phyloP scores from a whole-genome alignment of 1,140 invertebrate genomes.

The Patella vulgata region DNA sequence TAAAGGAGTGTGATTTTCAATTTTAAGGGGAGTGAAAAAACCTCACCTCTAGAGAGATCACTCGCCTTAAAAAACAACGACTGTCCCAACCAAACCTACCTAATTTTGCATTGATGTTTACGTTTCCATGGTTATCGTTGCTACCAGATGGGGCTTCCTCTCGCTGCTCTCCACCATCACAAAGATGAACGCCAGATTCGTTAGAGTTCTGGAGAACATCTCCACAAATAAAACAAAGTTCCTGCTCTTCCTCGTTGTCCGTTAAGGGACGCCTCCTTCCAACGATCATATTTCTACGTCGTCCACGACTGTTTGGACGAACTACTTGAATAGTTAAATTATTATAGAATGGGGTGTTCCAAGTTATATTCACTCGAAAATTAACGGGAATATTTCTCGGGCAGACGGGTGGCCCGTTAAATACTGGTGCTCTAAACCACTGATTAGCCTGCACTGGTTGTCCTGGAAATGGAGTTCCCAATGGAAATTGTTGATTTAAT shows the following conservation, averaged over 20 bases:
- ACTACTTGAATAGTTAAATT: constrained; percentile 11
- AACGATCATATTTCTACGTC: constrained; percentile 9
- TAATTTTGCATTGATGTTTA: too few relatives aligned
- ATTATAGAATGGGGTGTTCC: constrained; percentile 28
- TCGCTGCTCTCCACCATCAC: constrained; percentile 35
- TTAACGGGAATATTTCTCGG: constrained; percentile 19
- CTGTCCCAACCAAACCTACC: too few relatives aligned
- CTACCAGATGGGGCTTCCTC: too few relatives aligned
- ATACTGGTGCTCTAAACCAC: constrained; percentile 33
- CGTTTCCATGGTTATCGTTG: too few relatives aligned
- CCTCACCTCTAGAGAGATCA: too few relatives aligned
- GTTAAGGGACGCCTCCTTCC: not conserved
- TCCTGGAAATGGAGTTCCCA: constrained; percentile 21
- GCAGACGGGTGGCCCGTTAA: constrained; percentile 22
- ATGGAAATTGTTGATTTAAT: constrained; percentile 24
- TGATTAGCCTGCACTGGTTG: constrained; percentile 27
- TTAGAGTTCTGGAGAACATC: constrained; percentile 51
- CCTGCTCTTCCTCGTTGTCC: constrained; percentile 8
- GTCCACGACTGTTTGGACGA: not conserved
- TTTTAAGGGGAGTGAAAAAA: too few relatives aligned
- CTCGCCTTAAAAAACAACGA: too few relatives aligned
- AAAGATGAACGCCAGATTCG: constrained; percentile 47
- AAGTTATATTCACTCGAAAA: constrained; percentile 36
- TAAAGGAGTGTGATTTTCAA: too few relatives aligned
- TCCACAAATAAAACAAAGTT: constrained; percentile 49